Conservation (phyloP, 2,797 vertebrate species). For the Tamandua tetradactyla region DNA sequence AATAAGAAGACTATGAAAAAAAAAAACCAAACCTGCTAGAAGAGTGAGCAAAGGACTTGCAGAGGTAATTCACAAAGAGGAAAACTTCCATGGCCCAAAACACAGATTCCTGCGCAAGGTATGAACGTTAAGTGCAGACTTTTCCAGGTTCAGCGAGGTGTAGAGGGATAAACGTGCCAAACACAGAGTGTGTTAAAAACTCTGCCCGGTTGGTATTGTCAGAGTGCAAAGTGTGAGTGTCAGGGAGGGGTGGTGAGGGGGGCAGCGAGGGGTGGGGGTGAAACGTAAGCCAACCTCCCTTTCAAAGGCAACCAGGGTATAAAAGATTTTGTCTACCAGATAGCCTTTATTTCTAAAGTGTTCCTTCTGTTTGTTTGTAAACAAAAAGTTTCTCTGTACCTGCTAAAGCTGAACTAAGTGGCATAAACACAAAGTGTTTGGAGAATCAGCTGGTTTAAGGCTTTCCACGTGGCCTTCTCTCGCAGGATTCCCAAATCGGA, state of each 20-base stretch:
- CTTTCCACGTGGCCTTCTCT: neutral
- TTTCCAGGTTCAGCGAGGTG: neutral
- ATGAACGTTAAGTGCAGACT: accelerated
- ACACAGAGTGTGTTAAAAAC: neutral
- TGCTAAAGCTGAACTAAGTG: too few species aligned
- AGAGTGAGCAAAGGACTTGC: neutral
- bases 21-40: neutral
- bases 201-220: neutral
- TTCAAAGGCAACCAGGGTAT: neutral
- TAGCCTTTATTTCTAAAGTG: neutral
- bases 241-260: neutral
- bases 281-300: neutral
- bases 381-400: neutral
- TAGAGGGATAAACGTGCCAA: neutral
- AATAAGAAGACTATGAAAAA: neutral
- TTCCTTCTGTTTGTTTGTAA: neutral
- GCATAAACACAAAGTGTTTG: too few species aligned
- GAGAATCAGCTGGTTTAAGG: neutral
- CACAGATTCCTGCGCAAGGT: neutral
- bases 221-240: neutral
- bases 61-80: neutral
- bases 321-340: neutral
- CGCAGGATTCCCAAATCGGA: slow-evolving; percentile 64
- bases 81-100: too few species aligned
- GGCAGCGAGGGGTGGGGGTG: neutral